Conservation (phyloP, 2,113 vertebrate genomes). For the Hippocampus guttulatus region DNA sequence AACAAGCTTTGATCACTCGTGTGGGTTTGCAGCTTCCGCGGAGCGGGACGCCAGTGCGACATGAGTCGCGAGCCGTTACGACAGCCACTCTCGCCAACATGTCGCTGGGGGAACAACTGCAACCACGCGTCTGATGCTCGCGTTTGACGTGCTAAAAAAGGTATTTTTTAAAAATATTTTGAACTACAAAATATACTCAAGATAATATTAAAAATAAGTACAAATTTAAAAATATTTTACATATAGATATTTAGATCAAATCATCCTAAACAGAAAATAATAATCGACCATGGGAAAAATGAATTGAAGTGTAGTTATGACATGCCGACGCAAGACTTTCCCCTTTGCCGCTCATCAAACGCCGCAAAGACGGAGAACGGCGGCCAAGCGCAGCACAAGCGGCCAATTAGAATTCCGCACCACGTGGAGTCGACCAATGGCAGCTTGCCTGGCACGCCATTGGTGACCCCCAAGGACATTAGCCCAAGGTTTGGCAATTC, state of each 20-base stretch:
- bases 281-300: conserved; percentile 18
- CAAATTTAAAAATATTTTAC: too few relatives aligned
- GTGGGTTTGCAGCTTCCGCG: conserved; percentile 67
- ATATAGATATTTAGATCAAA: too few relatives aligned
- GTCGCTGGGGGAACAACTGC: conserved; percentile 62
- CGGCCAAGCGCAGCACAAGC: conserved; percentile 33
- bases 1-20: conserved; percentile 70
- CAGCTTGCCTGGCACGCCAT: conserved; percentile 60
- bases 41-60: conserved; percentile 46
- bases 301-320: not conserved
- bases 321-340: not conserved
- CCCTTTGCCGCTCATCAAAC: not conserved
- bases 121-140: conserved; percentile 48
- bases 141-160: conserved; percentile 40
- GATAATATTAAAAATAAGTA: too few relatives aligned
- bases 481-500: conserved; percentile 66
- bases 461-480: conserved; percentile 63
- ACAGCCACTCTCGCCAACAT: conserved; percentile 1
- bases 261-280: conserved; percentile 1
- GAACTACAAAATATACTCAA: too few relatives aligned
- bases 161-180: too few relatives aligned
- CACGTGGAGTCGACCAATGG: conserved; percentile 46
- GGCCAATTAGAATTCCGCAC: conserved; percentile 53
- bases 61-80: conserved; percentile 40
- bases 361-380: conserved; percentile 1